Conservation (phyloP, 2,797 vertebrate genomes). For the Moxostoma hubbsi region DNA sequence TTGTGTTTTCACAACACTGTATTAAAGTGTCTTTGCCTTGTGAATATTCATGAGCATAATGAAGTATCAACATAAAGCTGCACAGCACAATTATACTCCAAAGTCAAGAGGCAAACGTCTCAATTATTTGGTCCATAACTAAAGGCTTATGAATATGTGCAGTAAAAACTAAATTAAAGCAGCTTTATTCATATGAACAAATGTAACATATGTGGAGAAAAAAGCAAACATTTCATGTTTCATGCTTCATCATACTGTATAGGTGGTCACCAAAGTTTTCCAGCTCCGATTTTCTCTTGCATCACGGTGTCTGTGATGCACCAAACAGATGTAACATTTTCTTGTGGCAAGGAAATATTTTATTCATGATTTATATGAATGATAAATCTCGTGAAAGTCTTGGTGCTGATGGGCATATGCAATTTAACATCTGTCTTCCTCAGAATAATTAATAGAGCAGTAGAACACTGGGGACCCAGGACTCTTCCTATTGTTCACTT, state of each 20-base stretch:
- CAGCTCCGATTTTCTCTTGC: conserved; percentile 64
- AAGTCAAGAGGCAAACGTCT: conserved; percentile 39
- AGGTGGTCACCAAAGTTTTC: conserved; percentile 65
- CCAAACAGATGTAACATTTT: conserved; percentile 82
- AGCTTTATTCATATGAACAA: conserved; percentile 37
- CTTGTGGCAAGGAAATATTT: conserved; percentile 81
- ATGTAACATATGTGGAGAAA: conserved; percentile 35
- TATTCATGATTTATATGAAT: conserved; percentile 85
- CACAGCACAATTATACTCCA: conserved; percentile 44
- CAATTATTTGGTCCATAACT: conserved; percentile 46
- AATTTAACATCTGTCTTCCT: conserved; percentile 84
- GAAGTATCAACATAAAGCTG: conserved; percentile 51
- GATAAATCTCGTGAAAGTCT: conserved; percentile 83
- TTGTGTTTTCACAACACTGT: background rate
- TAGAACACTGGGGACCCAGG: conserved; percentile 72
- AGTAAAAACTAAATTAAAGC: conserved; percentile 43
- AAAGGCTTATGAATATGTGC: conserved; percentile 43
- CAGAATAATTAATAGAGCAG: conserved; percentile 79
- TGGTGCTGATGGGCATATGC: conserved; percentile 82
- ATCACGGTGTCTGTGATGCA: conserved; percentile 69
- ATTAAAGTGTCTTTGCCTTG: conserved; percentile 42
- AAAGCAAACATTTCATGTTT: background rate
- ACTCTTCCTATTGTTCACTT: conserved; percentile 70
- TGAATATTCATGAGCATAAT: conserved; percentile 55
- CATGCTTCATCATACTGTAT: background rate